Base-by-base conservation (phyloP, 2,113 vertebrate genomes). In the Phalacrocorax aristotelis region DNA sequence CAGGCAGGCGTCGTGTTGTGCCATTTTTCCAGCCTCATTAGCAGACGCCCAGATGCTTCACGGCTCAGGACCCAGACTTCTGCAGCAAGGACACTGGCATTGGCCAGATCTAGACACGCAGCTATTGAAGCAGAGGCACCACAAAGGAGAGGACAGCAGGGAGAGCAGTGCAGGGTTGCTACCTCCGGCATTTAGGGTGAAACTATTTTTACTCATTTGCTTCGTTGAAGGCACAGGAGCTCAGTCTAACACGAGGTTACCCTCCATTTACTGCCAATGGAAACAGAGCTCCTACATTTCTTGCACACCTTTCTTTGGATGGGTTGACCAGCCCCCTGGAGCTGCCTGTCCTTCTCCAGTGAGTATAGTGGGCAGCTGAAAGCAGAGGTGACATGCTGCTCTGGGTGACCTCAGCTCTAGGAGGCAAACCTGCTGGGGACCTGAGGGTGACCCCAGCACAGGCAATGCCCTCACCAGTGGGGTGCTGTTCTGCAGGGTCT, bases 1-100 rank as follows among this genome's bases (percentile, higher is more conserved):
- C 1, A 11, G 23, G 8, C 22, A 40, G 29, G 57, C 0, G 2
- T 11, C 3, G n/a, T 25, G 13, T 0, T 17, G 20, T n/a, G 58
- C 15, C 15, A 9, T 7, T 38, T 27, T 52, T 27, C 38, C 69
- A 68, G 32, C 52, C 44, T 34, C 26, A 10, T 26, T 8, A 60
- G 11, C 60, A 60, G 69, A 51, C 13, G 16, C 36, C 21, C 26
- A 75, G 36, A 36, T 32, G 13, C 32, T 78, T n/a, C 26, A 7
- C 6, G 27, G 13, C 38, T 91, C 46, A 51, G 66, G 13, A 72
- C 8, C 19, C 38, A 52, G 32, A 16, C 30, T 10, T 70, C 81
- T 36, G 27, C 51, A 23, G 22, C 2, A 2, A 70, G 15, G 46
- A 62, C 32, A 16, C 20, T 2, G 10, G 36, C 23, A 29, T 14